phyloP scores from a whole-genome alignment of 2,113 vertebrate genomes.

The Stegostoma tigrinum region DNA sequence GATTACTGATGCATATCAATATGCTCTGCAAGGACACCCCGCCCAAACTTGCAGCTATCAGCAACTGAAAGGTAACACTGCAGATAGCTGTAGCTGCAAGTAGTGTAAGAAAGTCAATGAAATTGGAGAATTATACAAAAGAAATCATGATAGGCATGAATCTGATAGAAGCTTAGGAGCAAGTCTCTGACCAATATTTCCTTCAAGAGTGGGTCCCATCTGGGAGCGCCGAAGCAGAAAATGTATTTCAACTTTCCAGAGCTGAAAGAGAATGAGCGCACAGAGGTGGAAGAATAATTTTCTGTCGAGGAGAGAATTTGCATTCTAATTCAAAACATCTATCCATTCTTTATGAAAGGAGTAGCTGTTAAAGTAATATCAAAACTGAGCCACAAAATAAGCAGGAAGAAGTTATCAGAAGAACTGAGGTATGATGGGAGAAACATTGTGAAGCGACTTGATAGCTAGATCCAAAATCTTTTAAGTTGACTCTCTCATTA shows the following conservation, averaged over 20 bases:
- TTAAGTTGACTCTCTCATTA: neutral
- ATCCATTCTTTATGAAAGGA: neutral
- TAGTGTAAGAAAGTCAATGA: no score
- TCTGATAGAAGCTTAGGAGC: neutral
- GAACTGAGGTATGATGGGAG: neutral
- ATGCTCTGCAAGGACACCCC: neutral
- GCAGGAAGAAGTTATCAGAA: neutral
- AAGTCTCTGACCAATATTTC: neutral
- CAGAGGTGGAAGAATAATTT: neutral
- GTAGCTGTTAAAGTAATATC: no score
- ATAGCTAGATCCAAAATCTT: neutral
- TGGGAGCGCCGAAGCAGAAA: neutral
- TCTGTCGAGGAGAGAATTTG: neutral
- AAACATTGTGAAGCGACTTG: neutral
- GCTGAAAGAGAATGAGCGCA: neutral
- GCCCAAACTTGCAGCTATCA: neutral
- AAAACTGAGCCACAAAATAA: neutral
- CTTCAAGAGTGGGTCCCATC: neutral
- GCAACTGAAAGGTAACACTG: neutral
- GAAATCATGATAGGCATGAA: neutral
- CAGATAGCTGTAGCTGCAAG: neutral
- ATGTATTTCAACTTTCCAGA: neutral
- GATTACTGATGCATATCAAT: neutral
- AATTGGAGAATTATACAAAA: no score
- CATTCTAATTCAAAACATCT: neutral